Evolutionary conservation across 2,113 vertebrate species (phyloP), one percentile per base, ranked within the genome.

Genomic region (Symphodus melops): DNA sequence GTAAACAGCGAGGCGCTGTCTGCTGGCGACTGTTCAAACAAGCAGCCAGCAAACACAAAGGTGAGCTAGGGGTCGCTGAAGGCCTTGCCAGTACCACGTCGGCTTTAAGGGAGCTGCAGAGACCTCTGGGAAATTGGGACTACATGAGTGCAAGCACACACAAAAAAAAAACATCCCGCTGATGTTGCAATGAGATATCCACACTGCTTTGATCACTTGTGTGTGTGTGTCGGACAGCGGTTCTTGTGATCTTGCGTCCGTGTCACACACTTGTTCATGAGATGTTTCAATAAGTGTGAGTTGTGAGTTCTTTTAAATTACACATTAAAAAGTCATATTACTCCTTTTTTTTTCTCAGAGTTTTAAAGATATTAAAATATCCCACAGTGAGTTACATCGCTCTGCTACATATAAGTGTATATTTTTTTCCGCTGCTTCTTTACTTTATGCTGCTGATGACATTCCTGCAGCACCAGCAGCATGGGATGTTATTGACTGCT

Each of bases 1-100:
- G 87, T 91, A 91, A 92, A 93, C 90, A 93, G 80, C 58, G 71
- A 78, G 87, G 84, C 75, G 75, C 84, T 74, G 73, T 88, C 71
- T 81, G n/a, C 79, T 86, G 90, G 88, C 90, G 85, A 72, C 73
- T 55, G 69, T 78, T 92, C 84, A 88, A 85, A 92, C 74, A 85
- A 66, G 81, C 77, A 90, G 80, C 79, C 87, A 74, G 80, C 70
- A 76, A 88, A 89, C 83, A 88, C 85, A 77, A 85, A 91, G 89
- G 90, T 90, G 84, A 89, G 81, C 69, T 73, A 33, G 83, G 89
- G 89, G 90, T 92, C 72, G 74, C 79, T 70, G 77, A 82, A 82
- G 86, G 84, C 76, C 76, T 69, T 53, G 77, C 70, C 75, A 77
- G 82, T 57, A 66, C 75, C 68, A 53, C 46, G 8, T 68, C 37